phyloP scores from a whole-genome alignment of 2,113 vertebrate genomes.

The Boulengeromyrus knoepffleri region DNA sequence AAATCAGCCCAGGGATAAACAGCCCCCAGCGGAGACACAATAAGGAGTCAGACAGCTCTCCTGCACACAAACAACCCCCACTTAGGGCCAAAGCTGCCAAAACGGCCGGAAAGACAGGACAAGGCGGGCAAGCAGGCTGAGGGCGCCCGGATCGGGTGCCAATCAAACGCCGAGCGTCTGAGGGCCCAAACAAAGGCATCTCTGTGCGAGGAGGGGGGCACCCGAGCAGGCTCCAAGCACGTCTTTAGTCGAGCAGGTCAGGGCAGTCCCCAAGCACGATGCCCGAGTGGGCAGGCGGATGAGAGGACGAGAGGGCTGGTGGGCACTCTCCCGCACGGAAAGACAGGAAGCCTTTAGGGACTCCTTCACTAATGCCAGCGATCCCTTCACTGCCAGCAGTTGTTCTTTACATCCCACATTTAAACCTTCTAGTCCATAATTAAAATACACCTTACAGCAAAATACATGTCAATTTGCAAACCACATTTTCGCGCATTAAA shows the following conservation, averaged over 20 bases:
- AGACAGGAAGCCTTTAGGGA: not conserved
- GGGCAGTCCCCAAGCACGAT: not conserved
- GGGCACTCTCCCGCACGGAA: not conserved
- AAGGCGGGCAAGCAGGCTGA: not conserved
- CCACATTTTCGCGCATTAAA: not conserved
- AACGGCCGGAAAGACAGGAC: not conserved
- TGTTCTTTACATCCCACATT: not conserved
- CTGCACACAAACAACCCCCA: not conserved
- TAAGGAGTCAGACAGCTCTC: not conserved
- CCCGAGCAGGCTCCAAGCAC: not conserved
- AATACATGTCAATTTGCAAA: not conserved
- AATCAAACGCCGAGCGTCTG: not conserved
- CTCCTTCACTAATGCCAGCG: not conserved
- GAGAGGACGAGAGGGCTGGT: not conserved
- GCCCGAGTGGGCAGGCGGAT: not conserved
- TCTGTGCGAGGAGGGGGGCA: not conserved
- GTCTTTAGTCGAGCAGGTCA: not conserved
- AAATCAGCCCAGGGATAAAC: constrained; percentile 5
- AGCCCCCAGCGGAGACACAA: not conserved
- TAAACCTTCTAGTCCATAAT: not conserved
- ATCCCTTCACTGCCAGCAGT: not conserved
- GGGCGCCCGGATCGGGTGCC: not conserved
- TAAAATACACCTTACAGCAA: not conserved
- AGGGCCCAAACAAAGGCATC: not conserved
- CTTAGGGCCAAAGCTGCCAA: not conserved